Base-by-base conservation (phyloP, 2,797 vertebrate genomes). In the Octomys mimax region DNA sequence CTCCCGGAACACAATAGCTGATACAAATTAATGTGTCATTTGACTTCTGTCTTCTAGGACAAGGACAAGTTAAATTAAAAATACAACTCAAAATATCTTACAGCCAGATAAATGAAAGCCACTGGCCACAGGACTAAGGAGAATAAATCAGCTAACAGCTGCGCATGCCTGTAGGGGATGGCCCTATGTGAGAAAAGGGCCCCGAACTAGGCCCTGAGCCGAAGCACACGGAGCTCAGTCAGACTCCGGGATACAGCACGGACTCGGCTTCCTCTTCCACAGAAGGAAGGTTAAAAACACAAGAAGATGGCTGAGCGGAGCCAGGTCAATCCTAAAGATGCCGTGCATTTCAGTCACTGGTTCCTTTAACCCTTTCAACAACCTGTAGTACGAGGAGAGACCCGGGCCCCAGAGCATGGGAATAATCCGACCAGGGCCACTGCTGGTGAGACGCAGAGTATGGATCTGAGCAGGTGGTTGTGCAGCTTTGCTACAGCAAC, bases 21-120 rank as follows among this genome's bases (percentile, higher is more conserved):
- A 14, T 59, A 84, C 39, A 10, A 81, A 39, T 59, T 21, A 42
- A 33, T 70, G 49, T 66, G 77, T 83, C 49, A 75, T 46, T 73
- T 87, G 39, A 61, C 57, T 85, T 95, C 28, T 89, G 86, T 46
- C 54, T 95, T 82, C 82, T 42, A 86, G 59, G 24, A 77, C 3
- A 68, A 42, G 42, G 42, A 91, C 11, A 90, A 22, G 49, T 92
- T 31, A 70, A 92, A 79, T 39, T 31, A 90, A 75, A 75, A 79
- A 64, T 42, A 11, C 33, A 90, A 33, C n/a, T 22, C 28, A 39
- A 86, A 87, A 82, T 73, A 81, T n/a, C 64, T 26, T 59, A 75
- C 64, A 80, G 59, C 24, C 66, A 75, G 78, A 91, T 16, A 22
- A 0, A 1, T 14, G 33, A 95, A 92, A 87, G 82, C 36, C 21